Evolutionary conservation across 2,113 vertebrate species (phyloP).

Genomic region (Rhineura floridana): DNA sequence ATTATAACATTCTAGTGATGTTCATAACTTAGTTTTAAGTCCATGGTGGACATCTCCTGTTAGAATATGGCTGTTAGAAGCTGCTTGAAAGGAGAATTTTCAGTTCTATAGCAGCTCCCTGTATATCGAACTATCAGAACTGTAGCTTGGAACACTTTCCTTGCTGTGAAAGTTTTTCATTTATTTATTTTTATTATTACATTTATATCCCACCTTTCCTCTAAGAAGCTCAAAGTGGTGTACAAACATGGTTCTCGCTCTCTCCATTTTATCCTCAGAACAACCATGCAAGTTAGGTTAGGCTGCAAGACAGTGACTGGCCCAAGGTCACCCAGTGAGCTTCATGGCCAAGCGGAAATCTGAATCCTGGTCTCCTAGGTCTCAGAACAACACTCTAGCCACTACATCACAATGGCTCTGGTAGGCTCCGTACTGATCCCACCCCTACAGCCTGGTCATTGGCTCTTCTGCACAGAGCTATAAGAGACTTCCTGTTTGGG

Average conservation of each 20-base stretch:
- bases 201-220: no score
- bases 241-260: no score
- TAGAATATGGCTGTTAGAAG: not conserved
- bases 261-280: no score
- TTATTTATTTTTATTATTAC: no score
- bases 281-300: no score
- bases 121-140: not conserved
- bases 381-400: no score
- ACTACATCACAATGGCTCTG: no score
- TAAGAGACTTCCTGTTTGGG: not conserved
- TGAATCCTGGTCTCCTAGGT: no score
- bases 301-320: no score
- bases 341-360: no score
- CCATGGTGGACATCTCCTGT: not conserved
- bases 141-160: not conserved
- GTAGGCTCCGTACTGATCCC: not conserved
- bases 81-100: not conserved
- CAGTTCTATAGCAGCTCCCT: not conserved
- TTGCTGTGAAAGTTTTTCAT: not conserved
- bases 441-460: not conserved
- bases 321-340: no score
- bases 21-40: not conserved
- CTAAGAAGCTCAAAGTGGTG: no score
- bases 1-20: not conserved
- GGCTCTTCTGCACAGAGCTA: not conserved